phyloP scores from a whole-genome alignment of 2,888 invertebrate genomes.

The Lasiommata megera region DNA sequence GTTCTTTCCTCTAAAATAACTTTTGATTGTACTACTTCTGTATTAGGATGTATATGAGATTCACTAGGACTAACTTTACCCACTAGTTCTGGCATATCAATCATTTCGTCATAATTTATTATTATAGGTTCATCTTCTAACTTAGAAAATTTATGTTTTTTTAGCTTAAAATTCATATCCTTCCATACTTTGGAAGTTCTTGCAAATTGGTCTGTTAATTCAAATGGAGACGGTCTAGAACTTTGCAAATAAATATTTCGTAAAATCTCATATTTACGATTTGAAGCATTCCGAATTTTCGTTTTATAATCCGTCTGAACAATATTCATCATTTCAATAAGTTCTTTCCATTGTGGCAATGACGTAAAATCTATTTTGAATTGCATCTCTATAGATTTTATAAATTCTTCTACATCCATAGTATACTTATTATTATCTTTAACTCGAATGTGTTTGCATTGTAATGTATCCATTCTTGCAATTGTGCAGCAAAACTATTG shows the following conservation, averaged over 20 bases:
- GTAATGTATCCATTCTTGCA: conserved; percentile 37
- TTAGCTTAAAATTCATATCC: conserved; percentile 34
- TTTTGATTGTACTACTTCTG: conserved; percentile 42
- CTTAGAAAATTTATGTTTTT: conserved; percentile 24
- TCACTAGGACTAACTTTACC: conserved; percentile 35
- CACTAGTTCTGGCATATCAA: conserved; percentile 24
- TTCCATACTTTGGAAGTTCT: conserved; percentile 58
- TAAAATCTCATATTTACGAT: conserved; percentile 55
- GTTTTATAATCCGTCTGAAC: conserved; percentile 45
- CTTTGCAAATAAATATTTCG: conserved; percentile 53
- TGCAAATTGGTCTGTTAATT: conserved; percentile 49
- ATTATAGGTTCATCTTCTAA: conserved; percentile 15
- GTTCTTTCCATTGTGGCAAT: conserved; percentile 55
- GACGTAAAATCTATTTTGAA: conserved; percentile 54
- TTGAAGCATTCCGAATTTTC: conserved; percentile 47
- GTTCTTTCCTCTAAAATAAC: conserved; percentile 24
- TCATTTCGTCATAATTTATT: conserved; percentile 3
- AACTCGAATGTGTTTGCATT: conserved; percentile 54
- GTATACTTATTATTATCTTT: conserved; percentile 43
- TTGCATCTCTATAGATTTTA: conserved; percentile 52
- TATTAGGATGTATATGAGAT: conserved; percentile 51
- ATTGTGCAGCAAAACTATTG: background rate
- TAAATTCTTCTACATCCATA: conserved; percentile 48
- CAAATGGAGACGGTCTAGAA: conserved; percentile 57
- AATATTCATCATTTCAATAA: conserved; percentile 50